phyloP scores from a whole-genome alignment of 2,888 invertebrate genomes.

The Coleophora deauratella region DNA sequence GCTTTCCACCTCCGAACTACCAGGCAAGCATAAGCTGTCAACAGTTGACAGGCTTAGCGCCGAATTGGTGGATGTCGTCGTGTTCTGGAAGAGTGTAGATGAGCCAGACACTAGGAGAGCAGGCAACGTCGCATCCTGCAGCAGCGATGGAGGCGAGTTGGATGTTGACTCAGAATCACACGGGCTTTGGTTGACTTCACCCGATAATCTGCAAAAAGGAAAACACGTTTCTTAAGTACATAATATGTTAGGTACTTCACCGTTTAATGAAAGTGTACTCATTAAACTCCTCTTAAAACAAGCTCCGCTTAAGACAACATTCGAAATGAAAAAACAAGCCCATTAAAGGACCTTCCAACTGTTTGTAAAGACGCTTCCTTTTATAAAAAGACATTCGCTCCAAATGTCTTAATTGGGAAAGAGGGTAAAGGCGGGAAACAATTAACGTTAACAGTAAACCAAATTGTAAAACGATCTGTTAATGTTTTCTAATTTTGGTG shows the following conservation, averaged over 20 bases:
- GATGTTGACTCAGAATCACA: conserved; percentile 78
- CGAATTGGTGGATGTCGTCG: conserved; percentile 42
- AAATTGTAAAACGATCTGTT: conserved; percentile 9
- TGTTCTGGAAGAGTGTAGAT: conserved; percentile 57
- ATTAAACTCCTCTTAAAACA: conserved; percentile 21
- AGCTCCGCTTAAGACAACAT: conserved; percentile 30
- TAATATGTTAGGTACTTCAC: not conserved
- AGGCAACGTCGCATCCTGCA: conserved; percentile 59
- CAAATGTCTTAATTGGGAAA: conserved; percentile 45
- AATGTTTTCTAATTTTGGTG: conserved; percentile 1
- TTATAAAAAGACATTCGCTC: conserved; percentile 33
- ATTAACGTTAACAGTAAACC: conserved; percentile 13
- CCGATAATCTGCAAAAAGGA: conserved; percentile 51
- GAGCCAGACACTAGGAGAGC: conserved; percentile 60
- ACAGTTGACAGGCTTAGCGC: conserved; percentile 37
- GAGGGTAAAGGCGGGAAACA: conserved; percentile 22
- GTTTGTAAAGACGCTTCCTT: conserved; percentile 32
- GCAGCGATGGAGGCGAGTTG: conserved; percentile 70
- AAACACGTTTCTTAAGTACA: conserved; percentile 1
- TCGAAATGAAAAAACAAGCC: conserved; percentile 27
- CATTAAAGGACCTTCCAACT: conserved; percentile 26
- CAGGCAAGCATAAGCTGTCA: conserved; percentile 43
- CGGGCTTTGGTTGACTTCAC: conserved; percentile 69
- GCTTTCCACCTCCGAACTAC: conserved; percentile 43
- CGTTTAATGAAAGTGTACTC: conserved; percentile 4